Evolutionary conservation across 2,113 vertebrate genomes (phyloP), one percentile per base, ranked within the genome.

Genomic region (Tyto alba): DNA sequence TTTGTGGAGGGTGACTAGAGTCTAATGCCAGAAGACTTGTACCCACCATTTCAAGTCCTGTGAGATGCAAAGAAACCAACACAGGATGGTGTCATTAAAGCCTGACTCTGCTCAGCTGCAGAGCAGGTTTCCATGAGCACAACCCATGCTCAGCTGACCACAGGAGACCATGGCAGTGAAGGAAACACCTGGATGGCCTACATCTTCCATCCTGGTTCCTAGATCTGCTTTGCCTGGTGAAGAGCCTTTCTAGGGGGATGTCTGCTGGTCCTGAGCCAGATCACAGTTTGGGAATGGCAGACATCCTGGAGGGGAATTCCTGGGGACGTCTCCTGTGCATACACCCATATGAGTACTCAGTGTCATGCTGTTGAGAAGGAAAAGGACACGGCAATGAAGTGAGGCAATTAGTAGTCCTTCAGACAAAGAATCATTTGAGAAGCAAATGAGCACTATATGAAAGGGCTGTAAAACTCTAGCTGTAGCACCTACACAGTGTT

Each of bases 291-390:
- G 36, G 55, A 94, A 45, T 14, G 8, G 30, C 36, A 34, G 48
- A n/a, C 13, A n/a, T 64, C 11, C 64, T 43, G 47, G 10, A 71
- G 26, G 17, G 16, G 23, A 59, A 50, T 72, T 43, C 41, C 53
- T 67, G 52, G 30, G 32, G 32, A 55, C 19, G 18, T 60, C 47
- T 77, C 30, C 66, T 62, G 34, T n/a, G 50, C 20, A 22, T 26
- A 64, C 29, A 48, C 5, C 52, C 16, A 7, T 30, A n/a, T 10
- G 9, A 55, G 10, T 18, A 26, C 38, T 69, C 0, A 0, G 22
- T 63, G 26, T 59, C 23, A 27, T 27, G 52, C 63, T 80, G 36
- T 26, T 76, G 52, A 80, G 74, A 71, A 59, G 63, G 63, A 52
- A 69, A 41, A 88, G 30, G 26, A 34, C 30, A 36, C 15, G 57